Conservation (phyloP, 2,113 vertebrate genomes). For the Paradoxurus hermaphroditus region DNA sequence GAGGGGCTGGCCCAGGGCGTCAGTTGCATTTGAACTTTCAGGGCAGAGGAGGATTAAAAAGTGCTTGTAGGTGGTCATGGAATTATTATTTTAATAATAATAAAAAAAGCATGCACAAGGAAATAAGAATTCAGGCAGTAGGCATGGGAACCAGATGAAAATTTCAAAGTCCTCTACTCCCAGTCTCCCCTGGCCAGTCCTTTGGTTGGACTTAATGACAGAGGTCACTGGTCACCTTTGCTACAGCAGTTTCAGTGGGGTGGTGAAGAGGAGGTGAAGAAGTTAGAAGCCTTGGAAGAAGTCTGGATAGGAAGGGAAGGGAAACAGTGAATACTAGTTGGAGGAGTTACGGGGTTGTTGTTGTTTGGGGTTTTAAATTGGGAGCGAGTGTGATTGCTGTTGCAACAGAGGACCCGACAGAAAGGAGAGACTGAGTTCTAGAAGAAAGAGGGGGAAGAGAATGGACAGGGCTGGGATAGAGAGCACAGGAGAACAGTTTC, state of each 20-base stretch:
- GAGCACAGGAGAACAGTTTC: neutral
- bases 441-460: neutral
- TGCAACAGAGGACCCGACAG: neutral
- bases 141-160: neutral
- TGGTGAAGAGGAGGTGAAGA: neutral
- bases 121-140: neutral
- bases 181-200: neutral
- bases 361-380: neutral
- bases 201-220: neutral
- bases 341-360: neutral
- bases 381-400: neutral
- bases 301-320: neutral
- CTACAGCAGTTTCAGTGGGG: neutral
- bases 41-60: neutral
- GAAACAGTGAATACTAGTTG: neutral
- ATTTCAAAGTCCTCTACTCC: neutral
- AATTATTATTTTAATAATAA: slow-evolving; percentile 11
- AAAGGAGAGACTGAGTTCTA: neutral
- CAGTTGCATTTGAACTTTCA: neutral
- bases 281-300: neutral
- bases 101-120: neutral
- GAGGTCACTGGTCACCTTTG: neutral
- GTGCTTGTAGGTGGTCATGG: neutral
- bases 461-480: too few species aligned
- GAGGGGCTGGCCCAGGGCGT: neutral